Percentiles rank a stretch among this genome's conserved stretches.
phyloP scores from a whole-genome alignment of 2,797 vertebrate genomes.

The Acanthornis magna region DNA sequence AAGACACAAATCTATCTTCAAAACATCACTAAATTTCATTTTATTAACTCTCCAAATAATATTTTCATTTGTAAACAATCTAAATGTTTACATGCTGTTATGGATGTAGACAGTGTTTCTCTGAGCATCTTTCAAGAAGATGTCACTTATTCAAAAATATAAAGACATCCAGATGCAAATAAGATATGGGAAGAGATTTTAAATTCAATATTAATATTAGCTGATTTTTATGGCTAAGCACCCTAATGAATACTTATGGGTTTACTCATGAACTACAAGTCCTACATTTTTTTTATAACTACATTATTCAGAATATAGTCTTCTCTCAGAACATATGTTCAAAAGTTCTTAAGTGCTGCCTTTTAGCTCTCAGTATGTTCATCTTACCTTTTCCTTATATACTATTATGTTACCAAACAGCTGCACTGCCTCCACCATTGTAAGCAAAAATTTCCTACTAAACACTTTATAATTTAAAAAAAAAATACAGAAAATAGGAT shows the following conservation, averaged over 20 bases:
- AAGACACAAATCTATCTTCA: background rate
- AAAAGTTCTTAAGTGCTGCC: background rate
- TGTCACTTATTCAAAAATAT: background rate
- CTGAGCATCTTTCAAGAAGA: background rate
- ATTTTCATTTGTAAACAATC: background rate
- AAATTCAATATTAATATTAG: background rate
- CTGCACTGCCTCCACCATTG: background rate
- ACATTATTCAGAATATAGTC: background rate
- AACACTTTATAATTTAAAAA: background rate
- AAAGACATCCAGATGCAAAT: background rate
- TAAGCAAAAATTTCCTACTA: background rate
- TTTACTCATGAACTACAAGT: background rate
- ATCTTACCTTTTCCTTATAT: background rate
- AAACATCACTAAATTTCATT: background rate
- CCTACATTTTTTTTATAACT: background rate
- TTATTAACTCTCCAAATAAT: background rate
- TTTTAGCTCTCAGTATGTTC: background rate
- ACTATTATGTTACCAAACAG: background rate
- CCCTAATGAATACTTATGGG: rapidly evolving
- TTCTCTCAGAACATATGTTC: background rate
- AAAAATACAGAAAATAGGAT: background rate
- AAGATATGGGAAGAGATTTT: background rate
- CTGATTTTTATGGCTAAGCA: background rate
- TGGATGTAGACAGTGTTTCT: background rate
- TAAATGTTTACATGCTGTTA: background rate